These are phyloP conservation scores for Caenorhabditis elegans DNA, from an alignment of 1,140 invertebrate genomes.

Conservation along the genomic window WBcel235 BX284604.4:7153501-7154000, in stretches of 20 bases:
- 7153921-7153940: background rate
- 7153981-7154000: conserved; percentile 16
- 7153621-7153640: no score
- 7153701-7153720: conserved; percentile 16
- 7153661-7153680: conserved; percentile 25
- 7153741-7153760: conserved; percentile 32
- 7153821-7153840: conserved; percentile 39
- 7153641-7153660: no score
- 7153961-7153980: conserved; percentile 20
- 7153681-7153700: conserved; percentile 7
- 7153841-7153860: conserved; percentile 14
- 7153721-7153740: conserved; percentile 30
- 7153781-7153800: no score
- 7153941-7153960: background rate
- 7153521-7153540: no score
- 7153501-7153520: no score
- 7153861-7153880: background rate
- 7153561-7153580: no score
- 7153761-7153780: conserved; percentile 35
- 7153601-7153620: no score
- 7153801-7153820: background rate
- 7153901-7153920: background rate
- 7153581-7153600: no score
- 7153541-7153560: no score
- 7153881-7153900: conserved; percentile 24